These are phyloP conservation scores for Lordiphosa clarofinis DNA, from an alignment of 1,140 invertebrate species.

Conservation along the genomic window DNA sequence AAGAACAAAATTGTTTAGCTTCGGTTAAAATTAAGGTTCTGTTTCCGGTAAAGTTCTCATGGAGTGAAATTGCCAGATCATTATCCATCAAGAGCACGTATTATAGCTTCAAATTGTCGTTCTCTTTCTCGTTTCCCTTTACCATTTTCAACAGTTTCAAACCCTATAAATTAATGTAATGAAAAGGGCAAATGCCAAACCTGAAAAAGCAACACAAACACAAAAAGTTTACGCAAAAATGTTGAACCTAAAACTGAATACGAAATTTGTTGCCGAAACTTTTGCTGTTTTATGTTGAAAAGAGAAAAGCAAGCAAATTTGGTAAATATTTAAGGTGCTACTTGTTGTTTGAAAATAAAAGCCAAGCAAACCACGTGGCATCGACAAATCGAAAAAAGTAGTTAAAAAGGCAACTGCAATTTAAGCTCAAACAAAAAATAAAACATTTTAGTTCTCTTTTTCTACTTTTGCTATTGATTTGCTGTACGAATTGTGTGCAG, in stretches of 20 bases:
- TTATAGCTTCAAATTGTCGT: too few species aligned
- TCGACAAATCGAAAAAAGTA: slow-evolving; percentile 53
- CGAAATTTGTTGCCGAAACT: slow-evolving; percentile 37
- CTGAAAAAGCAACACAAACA: slow-evolving; percentile 16
- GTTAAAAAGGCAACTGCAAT: slow-evolving; percentile 18
- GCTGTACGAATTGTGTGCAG: slow-evolving; percentile 69
- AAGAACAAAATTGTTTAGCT: too few species aligned
- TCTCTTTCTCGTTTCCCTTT: not conserved
- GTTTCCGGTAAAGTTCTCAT: too few species aligned
- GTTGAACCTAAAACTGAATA: slow-evolving; percentile 16
- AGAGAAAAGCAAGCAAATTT: slow-evolving; percentile 24
- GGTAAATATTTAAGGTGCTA: slow-evolving; percentile 53
- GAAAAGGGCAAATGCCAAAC: slow-evolving; percentile 15
- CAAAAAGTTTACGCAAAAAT: slow-evolving; percentile 28
- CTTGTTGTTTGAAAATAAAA: slow-evolving; percentile 7
- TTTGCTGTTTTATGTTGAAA: slow-evolving; percentile 26
- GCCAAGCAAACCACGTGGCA: slow-evolving; percentile 21
- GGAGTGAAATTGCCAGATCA: too few species aligned
- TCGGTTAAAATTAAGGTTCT: too few species aligned
- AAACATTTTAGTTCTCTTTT: slow-evolving; percentile 20
- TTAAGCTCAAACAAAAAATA: slow-evolving; percentile 19
- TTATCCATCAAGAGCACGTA: too few species aligned
- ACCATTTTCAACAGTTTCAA: slow-evolving; percentile 1
- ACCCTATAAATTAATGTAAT: slow-evolving; percentile 5
- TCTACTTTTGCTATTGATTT: slow-evolving; percentile 55